Base-by-base conservation (phyloP, 2,888 invertebrate genomes). In the Lithosia quadra region DNA sequence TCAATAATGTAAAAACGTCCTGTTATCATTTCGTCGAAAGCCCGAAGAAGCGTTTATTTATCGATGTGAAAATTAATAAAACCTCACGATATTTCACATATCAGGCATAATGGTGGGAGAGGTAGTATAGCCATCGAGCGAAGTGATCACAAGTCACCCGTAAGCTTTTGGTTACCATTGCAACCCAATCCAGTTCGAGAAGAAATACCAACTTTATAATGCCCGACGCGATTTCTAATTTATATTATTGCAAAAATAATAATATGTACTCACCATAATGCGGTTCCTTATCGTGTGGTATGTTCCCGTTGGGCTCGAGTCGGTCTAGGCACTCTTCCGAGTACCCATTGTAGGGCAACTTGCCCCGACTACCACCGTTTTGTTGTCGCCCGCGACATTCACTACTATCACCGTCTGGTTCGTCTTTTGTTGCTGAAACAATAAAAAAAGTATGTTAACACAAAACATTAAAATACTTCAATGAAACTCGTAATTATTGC, bases 291-390 rank as follows among this genome's bases (percentile, higher is more conserved):
- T 98, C 98, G 91, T 97, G 96, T 88, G 97, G 98, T 95, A 98
- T 98, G 96, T 98, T 98, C 88, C 98, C 98, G 95, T 98, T 98
- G 89, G 98, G 98, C 95, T 99, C 98, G 88, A 98, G 96, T 90
- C 98, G 96, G 95, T 98, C 98, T 91, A 98, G 96, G 95, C 98
- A 98, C 96, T 98, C 98, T 89, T 98, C 98, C 71, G 98, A 98
- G 96, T 98, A 98, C 80, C 98, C 98, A 95, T 98, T 98, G 95
- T 98, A 98, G 79, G 98, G 97, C 92, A 98, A 96, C 96, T 98
- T 98, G 90, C 96, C 97, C 89, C 96, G 96, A 86, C 96, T 96
- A 86, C 96, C 95, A 79, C 95, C 92, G 90, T 96, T 96, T 88
- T 96, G 95, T 83, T 96, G 96, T 82, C 96, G 95, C 81, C 95